Base-by-base conservation (phyloP, 2,888 invertebrate species). In the Tethea ocularis region DNA sequence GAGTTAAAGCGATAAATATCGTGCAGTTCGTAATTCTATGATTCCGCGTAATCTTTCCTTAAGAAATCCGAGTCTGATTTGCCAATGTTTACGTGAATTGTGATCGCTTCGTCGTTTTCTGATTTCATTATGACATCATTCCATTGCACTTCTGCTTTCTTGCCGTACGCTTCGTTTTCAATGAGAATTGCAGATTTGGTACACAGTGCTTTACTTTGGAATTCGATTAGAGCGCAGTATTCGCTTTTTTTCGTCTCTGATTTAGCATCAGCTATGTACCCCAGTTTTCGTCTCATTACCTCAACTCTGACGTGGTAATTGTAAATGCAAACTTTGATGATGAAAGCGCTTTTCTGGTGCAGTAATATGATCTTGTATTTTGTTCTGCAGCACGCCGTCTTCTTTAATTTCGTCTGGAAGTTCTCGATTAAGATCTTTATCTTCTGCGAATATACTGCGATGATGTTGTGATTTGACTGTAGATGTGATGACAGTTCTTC, bases 371-470 rank as follows among this genome's bases (percentile, higher is more conserved):
- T 91, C 71, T 93, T 93, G 78, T 93, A 93, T 66, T 93, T 93
- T 0, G 93, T 91, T 75, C 90, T 78, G 67, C 91, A 91, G 74
- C 89, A 93, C 1, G 92, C 92, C 1, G 93, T 92, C 64, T 91
- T 91, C 72, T 90, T 92, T 29, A 93, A 80, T 61, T 93, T 93
- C 0, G 89, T 89, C 69, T 92, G 91, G 79, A 93, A 93, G 77
- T 92, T 92, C 71, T 92, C 93, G 68, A 93, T 91, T 54, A 92
- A 78, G 67, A 93, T 92, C 63, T 92, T 93, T 65, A 93, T 92
- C 74, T 91, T 93, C 64, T 91, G 91, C 1, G 93, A 91, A 77
- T 92, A 91, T 55, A 93, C 91, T 1, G 93, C 91, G 59, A 91
- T 92, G 64, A 92, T 87, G 68, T 87, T 90, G 82, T 93, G 93